Percentiles rank a stretch among this genome's conserved stretches.
phyloP scores from a whole-genome alignment of 2,113 vertebrate genomes.

The Ictalurus punctatus region DNA sequence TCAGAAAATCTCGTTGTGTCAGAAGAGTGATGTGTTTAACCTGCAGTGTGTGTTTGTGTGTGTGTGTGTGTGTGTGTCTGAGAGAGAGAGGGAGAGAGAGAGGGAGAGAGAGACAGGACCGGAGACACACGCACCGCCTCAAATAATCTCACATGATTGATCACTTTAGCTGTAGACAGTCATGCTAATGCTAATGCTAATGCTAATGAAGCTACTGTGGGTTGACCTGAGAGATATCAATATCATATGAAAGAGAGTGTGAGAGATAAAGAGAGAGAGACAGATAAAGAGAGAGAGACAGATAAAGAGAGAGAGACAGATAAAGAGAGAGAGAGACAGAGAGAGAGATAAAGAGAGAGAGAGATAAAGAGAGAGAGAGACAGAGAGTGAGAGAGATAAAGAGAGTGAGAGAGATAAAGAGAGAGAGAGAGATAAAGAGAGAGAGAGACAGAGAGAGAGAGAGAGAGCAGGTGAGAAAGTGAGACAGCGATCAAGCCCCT shows the following conservation, averaged over 20 bases:
- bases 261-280: too few relatives aligned
- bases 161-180: neutral
- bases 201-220: neutral
- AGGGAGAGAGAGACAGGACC: too few relatives aligned
- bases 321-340: neutral
- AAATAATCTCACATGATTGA: too few relatives aligned
- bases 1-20: neutral
- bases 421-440: neutral
- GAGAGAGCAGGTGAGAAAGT: neutral
- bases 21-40: neutral
- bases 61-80: neutral
- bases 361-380: neutral
- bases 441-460: too few relatives aligned
- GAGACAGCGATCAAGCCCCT: neutral
- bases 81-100: neutral
- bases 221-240: neutral
- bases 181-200: conserved; percentile 5
- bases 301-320: too few relatives aligned
- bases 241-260: neutral
- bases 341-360: neutral
- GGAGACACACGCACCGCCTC: too few relatives aligned
- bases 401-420: conserved; percentile 5
- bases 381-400: neutral
- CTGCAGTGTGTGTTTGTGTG: neutral
- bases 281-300: too few relatives aligned